Conservation (phyloP, 1,140 invertebrate species). For the Notospermus geniculatus region DNA sequence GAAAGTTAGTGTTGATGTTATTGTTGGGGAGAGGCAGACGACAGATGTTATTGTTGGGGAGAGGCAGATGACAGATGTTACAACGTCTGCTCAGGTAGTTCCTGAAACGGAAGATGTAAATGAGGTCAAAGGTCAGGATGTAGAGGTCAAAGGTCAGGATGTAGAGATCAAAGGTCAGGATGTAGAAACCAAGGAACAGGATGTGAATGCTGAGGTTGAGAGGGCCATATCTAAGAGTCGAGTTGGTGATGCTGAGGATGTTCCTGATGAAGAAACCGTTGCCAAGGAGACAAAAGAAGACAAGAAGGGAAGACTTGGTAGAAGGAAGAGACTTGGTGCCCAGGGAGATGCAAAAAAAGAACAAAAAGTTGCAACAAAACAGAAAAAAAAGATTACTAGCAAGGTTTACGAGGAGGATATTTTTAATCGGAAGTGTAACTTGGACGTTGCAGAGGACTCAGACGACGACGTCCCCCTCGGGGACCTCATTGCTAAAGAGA, state of each 20-base stretch:
- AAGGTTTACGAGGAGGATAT: constrained; percentile 9
- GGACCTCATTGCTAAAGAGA: constrained; percentile 3
- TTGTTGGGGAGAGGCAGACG: too few relatives aligned
- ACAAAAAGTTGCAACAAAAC: background rate
- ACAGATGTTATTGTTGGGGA: too few relatives aligned
- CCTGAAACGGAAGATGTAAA: too few relatives aligned
- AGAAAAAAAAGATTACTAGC: background rate
- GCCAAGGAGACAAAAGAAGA: background rate
- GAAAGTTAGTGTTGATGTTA: too few relatives aligned
- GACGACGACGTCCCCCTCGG: background rate
- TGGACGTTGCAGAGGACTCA: background rate
- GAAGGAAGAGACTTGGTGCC: too few relatives aligned
- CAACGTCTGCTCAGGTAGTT: constrained; percentile 5
- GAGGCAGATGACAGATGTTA: constrained; percentile 31
- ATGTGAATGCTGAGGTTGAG: constrained; percentile 1
- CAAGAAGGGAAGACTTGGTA: too few relatives aligned
- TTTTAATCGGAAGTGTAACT: constrained; percentile 12
- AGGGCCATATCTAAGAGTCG: background rate
- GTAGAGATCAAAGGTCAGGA: background rate
- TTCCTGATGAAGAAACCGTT: background rate
- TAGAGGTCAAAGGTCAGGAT: constrained; percentile 7
- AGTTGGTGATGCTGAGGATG: constrained; percentile 3
- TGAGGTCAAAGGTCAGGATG: background rate
- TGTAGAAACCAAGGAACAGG: background rate
- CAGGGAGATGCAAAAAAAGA: too few relatives aligned